Conservation (phyloP, 2,797 vertebrate genomes). For the Heterohyrax brucei region DNA sequence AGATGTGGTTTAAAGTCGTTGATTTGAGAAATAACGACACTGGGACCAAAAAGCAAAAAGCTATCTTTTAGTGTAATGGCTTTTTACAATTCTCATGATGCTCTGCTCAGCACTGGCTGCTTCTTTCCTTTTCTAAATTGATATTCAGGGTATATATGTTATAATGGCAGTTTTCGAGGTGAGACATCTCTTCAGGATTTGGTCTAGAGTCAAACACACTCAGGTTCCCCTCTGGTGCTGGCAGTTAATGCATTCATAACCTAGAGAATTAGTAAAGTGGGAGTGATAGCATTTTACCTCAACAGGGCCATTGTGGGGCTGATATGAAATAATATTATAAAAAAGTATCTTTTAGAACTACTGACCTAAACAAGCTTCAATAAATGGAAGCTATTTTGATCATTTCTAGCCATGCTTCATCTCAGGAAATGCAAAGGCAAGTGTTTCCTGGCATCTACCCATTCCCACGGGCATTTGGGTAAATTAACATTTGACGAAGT, state of each 20-base stretch:
- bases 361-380: not conserved
- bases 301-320: not conserved
- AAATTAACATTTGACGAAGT: slow-evolving; percentile 4
- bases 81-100: not conserved
- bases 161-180: not conserved
- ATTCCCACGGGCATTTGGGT: not conserved
- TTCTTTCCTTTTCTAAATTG: not conserved
- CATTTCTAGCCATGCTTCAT: not conserved
- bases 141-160: not conserved
- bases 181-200: not conserved
- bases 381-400: not conserved
- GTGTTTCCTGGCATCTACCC: not conserved
- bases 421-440: not conserved
- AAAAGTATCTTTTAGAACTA: not conserved
- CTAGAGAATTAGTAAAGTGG: not conserved
- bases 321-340: not conserved
- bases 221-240: not conserved
- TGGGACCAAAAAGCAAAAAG: not conserved
- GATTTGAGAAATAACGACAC: not conserved
- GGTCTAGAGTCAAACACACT: not conserved
- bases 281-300: not conserved
- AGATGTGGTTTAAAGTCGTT: not conserved
- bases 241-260: not conserved
- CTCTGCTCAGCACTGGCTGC: not conserved
- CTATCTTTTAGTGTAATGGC: not conserved